These are phyloP conservation scores for Chironomus striatipennis DNA, from an alignment of 1,140 invertebrate species.

Conservation along the genomic window DNA sequence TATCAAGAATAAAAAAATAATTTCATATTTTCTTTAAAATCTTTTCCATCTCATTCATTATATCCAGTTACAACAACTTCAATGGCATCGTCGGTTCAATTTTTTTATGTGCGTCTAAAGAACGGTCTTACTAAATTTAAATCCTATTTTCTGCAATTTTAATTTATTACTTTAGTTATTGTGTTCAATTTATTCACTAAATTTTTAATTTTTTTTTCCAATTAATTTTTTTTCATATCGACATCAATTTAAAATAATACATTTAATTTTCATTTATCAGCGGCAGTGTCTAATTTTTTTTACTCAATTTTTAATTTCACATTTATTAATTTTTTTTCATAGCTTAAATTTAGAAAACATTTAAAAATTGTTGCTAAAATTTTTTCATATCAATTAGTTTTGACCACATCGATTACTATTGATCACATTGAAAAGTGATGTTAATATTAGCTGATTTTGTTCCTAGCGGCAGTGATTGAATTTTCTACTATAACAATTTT, in stretches of 20 bases:
- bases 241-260: not conserved
- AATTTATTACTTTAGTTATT: not conserved
- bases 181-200: not conserved
- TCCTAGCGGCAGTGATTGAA: not conserved
- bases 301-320: not conserved
- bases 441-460: not conserved
- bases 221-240: not conserved
- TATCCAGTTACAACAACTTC: too few relatives aligned
- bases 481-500: not conserved
- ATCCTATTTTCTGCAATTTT: too few relatives aligned
- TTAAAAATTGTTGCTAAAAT: not conserved
- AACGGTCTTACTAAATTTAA: too few relatives aligned
- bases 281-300: slow-evolving; percentile 15
- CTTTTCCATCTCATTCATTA: too few relatives aligned
- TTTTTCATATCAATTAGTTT: too few relatives aligned
- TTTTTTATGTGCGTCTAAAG: too few relatives aligned
- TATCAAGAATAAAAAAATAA: too few relatives aligned
- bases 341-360: not conserved
- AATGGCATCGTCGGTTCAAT: too few relatives aligned
- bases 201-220: not conserved
- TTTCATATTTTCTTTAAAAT: too few relatives aligned
- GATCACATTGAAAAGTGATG: slow-evolving; percentile 18
- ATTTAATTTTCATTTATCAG: not conserved
- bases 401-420: slow-evolving; percentile 24
- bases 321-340: not conserved